Evolutionary conservation across 2,113 vertebrate species (phyloP), one percentile per base, ranked within the genome.

Genomic region (Sylvilagus bachmani): DNA sequence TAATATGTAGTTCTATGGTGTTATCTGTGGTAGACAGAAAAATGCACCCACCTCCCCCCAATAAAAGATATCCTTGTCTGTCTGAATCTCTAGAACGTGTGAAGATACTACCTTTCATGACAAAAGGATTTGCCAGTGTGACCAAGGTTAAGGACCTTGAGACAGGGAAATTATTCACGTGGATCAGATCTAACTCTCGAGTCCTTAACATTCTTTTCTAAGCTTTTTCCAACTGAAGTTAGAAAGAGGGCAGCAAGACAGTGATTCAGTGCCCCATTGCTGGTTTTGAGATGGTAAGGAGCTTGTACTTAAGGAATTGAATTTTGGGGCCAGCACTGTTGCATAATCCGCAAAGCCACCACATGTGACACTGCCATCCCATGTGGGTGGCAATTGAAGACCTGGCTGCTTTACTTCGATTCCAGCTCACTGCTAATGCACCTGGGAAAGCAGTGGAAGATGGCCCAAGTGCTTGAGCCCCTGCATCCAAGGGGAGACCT

Each of bases 261-360:
- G 38, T 55, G 38, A 92, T 78, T 93, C 38, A 44, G 1, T 79
- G 87, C 24, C 9, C 17, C 27, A 29, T 79, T 86, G 79, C 38
- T 95, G 3, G 2, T 90, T 95, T 44, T 89, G 73, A 95, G 25
- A 77, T 77, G 44, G 10, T 51, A 36, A 6, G 67, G 29, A 86
- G 49, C 36, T 91, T 80, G 27, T 90, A 33, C 82, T 94, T 67
- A 96, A 88, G 86, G 69, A 71, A 7, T 44, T 44, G 44, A 44
- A 44, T 7, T 44, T 44, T 44, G 44, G 44, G 44, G 44, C 44
- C 44, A 44, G 44, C 44, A 44, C 44, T 44, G 44, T 44, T 6
- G 44, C 44, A 44, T 44, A 44, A 44, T 44, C 44, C 1, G 44
- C 44, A 44, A 44, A 44, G 44, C 44, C 44, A 6, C 44, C 44